phyloP scores from a whole-genome alignment of 2,797 vertebrate genomes.

The Morus bassanus region DNA sequence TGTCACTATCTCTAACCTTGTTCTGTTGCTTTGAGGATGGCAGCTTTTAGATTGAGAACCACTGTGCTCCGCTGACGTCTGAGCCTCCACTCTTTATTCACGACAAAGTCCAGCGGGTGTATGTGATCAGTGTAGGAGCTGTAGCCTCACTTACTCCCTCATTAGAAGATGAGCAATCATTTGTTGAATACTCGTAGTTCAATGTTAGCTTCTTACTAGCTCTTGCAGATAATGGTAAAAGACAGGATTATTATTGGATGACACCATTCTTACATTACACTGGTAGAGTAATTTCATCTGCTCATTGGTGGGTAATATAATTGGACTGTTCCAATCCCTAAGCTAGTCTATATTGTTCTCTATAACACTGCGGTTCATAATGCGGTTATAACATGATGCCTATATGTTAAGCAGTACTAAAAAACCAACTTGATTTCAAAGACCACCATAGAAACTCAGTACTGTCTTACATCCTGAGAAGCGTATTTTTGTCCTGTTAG shows the following conservation, averaged over 20 bases:
- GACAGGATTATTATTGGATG: not conserved
- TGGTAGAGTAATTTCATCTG: not conserved
- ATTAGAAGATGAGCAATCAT: not conserved
- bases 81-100: not conserved
- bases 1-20: not conserved
- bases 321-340: not conserved
- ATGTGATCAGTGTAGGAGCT: not conserved
- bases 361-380: not conserved
- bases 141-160: not conserved
- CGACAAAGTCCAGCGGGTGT: not conserved
- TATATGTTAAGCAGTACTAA: not conserved
- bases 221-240: not conserved
- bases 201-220: not conserved
- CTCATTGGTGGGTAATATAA: not conserved
- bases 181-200: not conserved
- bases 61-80: not conserved
- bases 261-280: not conserved
- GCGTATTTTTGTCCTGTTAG: not conserved
- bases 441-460: not conserved
- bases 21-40: not conserved
- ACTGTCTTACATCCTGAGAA: not conserved
- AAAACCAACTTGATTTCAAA: not conserved
- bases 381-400: not conserved
- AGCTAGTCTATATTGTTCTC: no score
- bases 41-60: not conserved